Conservation (phyloP, 35 echinoderm and acorn worm species). For the Anneissia japonica region DNA sequence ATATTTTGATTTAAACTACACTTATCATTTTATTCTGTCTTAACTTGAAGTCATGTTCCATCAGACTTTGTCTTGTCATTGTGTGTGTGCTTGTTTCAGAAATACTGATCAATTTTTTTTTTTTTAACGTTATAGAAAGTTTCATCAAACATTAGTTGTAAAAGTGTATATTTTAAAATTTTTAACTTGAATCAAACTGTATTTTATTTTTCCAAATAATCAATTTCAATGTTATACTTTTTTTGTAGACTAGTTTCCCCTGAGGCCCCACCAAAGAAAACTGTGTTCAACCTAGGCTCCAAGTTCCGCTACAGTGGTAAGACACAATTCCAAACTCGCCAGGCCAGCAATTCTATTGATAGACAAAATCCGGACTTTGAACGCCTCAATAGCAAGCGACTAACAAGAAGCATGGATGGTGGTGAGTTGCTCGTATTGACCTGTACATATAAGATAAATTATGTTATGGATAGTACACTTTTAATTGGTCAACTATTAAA, state of each 20-base stretch:
- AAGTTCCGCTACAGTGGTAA: slow-evolving; percentile 98
- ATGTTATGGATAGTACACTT: not conserved
- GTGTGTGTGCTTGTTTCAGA: too few species aligned
- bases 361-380: slow-evolving; percentile 78
- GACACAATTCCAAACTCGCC: slow-evolving; percentile 92
- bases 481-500: not conserved
- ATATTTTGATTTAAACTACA: too few species aligned
- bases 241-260: slow-evolving; percentile 73
- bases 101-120: too few species aligned
- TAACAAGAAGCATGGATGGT: slow-evolving; percentile 84
- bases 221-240: too few species aligned
- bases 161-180: too few species aligned
- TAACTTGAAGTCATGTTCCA: too few species aligned
- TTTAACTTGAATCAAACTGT: too few species aligned
- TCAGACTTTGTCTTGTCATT: too few species aligned
- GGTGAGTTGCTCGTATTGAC: slow-evolving; percentile 2
- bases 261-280: slow-evolving; percentile 82
- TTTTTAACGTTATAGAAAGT: too few species aligned
- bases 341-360: slow-evolving; percentile 83
- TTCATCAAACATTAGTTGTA: too few species aligned
- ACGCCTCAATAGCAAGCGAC: slow-evolving; percentile 30
- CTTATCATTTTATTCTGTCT: too few species aligned
- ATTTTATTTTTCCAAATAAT: too few species aligned
- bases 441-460: not conserved
- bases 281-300: slow-evolving; percentile 76